Conservation (phyloP, 2,888 invertebrate genomes). For the Sympetrum striolatum region DNA sequence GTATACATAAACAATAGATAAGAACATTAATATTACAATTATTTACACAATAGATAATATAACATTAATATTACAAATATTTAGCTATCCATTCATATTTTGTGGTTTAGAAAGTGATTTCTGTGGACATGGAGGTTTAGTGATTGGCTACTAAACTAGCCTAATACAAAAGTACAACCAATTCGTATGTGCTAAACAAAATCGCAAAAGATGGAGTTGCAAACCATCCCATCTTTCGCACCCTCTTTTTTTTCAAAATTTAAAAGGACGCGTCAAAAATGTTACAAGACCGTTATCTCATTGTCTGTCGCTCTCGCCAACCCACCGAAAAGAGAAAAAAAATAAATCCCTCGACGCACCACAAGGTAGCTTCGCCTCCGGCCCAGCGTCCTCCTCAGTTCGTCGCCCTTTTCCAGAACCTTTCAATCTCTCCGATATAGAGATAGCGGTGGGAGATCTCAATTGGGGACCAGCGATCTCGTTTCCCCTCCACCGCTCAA, state of each 20-base stretch:
- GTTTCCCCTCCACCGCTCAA: not conserved
- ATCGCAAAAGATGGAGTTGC: no score
- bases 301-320: not conserved
- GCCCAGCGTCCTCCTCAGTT: not conserved
- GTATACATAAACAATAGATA: no score
- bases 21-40: no score
- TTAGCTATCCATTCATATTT: no score
- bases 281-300: not conserved
- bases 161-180: no score
- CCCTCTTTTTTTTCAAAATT: not conserved
- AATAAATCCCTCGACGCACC: not conserved
- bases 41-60: no score
- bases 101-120: no score
- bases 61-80: no score
- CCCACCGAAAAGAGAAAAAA: not conserved
- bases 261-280: not conserved
- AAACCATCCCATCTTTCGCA: no score
- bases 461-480: not conserved
- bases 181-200: no score
- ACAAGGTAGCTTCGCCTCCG: not conserved
- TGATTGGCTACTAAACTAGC: no score
- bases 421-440: slow-evolving; percentile 4
- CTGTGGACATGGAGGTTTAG: no score
- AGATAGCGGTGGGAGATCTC: slow-evolving; percentile 31
- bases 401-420: slow-evolving; percentile 14